Evolutionary conservation across 2,888 invertebrate species (phyloP).

Genomic region (Cepaea hortensis): DNA sequence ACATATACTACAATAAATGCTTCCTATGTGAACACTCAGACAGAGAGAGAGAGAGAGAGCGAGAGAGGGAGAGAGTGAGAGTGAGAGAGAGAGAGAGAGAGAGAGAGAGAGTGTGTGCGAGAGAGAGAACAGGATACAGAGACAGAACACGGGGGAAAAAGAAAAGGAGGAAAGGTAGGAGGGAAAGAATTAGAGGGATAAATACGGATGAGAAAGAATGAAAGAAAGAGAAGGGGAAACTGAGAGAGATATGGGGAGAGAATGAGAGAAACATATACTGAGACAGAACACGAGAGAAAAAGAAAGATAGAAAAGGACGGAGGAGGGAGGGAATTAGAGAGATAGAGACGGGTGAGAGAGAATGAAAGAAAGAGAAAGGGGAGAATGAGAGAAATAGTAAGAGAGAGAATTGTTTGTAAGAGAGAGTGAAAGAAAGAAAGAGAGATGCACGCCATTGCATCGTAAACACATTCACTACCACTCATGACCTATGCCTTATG

Average conservation of each 20-base stretch:
- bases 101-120: no score
- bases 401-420: neutral
- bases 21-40: neutral
- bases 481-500: no score
- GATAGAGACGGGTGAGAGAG: neutral
- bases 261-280: neutral
- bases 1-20: neutral
- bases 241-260: neutral
- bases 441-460: neutral
- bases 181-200: neutral
- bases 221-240: neutral
- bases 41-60: neutral
- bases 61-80: neutral
- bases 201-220: neutral
- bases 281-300: neutral
- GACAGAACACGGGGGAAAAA: neutral
- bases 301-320: neutral
- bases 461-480: neutral
- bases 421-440: neutral
- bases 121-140: slow-evolving; percentile 21
- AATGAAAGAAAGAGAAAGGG: neutral
- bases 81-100: neutral
- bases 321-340: neutral
- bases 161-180: neutral
- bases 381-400: neutral